These are phyloP conservation scores for Anhinga rufa DNA, from an alignment of 2,113 vertebrate genomes.

Conservation along the genomic window DNA sequence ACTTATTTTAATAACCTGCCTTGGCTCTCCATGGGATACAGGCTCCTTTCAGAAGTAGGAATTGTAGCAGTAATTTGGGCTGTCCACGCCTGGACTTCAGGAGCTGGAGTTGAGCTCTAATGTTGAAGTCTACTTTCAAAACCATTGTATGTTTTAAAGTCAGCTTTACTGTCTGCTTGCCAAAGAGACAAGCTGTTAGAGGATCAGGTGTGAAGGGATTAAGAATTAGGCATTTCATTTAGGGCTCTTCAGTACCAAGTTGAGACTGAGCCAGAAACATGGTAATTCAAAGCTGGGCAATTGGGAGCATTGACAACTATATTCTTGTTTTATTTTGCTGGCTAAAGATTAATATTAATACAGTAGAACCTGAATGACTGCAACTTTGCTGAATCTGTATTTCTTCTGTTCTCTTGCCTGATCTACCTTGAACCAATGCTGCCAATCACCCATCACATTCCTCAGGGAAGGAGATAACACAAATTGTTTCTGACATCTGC, in stretches of 20 bases:
- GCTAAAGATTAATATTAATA: background rate
- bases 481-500: slow-evolving; percentile 12
- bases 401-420: background rate
- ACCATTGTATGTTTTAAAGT: background rate
- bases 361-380: background rate
- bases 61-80: background rate
- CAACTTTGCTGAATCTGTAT: background rate
- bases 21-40: background rate
- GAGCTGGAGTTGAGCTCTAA: background rate
- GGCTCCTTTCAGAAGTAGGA: background rate
- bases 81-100: background rate
- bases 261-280: background rate
- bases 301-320: background rate
- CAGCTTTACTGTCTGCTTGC: background rate
- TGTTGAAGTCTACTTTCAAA: background rate
- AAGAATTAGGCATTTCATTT: background rate
- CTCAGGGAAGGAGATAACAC: background rate
- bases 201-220: background rate
- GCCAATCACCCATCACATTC: background rate
- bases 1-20: background rate
- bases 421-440: background rate
- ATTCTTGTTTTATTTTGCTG: background rate
- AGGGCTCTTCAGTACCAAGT: background rate
- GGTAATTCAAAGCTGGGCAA: background rate
- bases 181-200: background rate